Evolutionary conservation across 2,113 vertebrate genomes (phyloP), one percentile per base, ranked within the genome.

Genomic region (Oreochromis aureus): DNA sequence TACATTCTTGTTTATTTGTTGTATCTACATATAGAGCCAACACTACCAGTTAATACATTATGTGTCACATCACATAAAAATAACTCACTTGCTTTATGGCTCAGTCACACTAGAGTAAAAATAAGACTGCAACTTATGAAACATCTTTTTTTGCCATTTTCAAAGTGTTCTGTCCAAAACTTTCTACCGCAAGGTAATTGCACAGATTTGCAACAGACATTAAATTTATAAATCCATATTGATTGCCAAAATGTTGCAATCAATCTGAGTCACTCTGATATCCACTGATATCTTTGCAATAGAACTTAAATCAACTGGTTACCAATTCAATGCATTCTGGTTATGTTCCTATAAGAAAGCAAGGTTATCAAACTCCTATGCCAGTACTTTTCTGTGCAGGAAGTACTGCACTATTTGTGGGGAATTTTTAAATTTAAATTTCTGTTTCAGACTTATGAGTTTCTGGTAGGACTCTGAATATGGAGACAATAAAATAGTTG

Each of bases 101-200:
- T 76, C 24, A 48, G 13, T 19, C 69, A 7, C 15, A n/a, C n/a
- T n/a, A n/a, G n/a, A n/a, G n/a, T n/a, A n/a, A n/a, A n/a, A n/a
- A n/a, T n/a, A n/a, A n/a, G 61, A n/a, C 22, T 27, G 24, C 66
- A 46, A 0, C 22, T 66, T 34, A 11, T 63, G 59, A 19, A 63
- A 63, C 0, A 34, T 36, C 7, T 63, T n/a, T 63, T 63, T 5
- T 36, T n/a, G 59, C 22, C 22, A 27, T 46, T 73, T 73, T 10
- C 41, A 30, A 48, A 6, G 27, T 46, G 15, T 46, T 73, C 15
- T 73, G 15, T 46, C 5, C 16, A 18, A 15, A 27, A 46, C 22
- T 0, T 73, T 27, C 3, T 46, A 16, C 13, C 3, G 12, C n/a
- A 24, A 44, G 39, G 1, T 2, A 0, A 71, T 16, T 44, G 69